Evolutionary conservation across 2,113 vertebrate species (phyloP).

Genomic region (Tetrax tetrax): DNA sequence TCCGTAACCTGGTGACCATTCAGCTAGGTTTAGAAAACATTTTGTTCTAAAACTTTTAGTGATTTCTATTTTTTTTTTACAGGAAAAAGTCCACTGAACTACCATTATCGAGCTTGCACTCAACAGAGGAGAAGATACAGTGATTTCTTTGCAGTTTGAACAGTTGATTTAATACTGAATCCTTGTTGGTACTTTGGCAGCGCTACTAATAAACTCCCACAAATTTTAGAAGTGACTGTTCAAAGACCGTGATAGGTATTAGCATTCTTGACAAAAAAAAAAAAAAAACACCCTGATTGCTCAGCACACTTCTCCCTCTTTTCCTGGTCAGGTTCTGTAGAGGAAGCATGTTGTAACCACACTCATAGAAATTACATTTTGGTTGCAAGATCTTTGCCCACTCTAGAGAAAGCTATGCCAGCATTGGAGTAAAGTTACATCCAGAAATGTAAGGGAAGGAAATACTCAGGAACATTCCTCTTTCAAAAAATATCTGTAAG

Average conservation of each 20-base stretch:
- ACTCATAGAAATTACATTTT: constrained; percentile 29
- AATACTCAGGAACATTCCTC: neutral
- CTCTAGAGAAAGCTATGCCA: neutral
- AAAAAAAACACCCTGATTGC: neutral
- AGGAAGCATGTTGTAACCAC: neutral
- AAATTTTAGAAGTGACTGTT: neutral
- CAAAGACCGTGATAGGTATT: neutral
- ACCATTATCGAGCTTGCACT: neutral
- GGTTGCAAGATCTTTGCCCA: neutral
- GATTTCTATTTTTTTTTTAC: neutral
- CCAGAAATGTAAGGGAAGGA: neutral
- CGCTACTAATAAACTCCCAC: neutral
- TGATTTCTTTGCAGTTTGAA: neutral
- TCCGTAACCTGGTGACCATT: neutral
- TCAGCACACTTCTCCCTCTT: constrained; percentile 45
- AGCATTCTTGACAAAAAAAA: neutral
- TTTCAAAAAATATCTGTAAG: neutral
- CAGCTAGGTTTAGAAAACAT: neutral
- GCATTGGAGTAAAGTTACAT: neutral
- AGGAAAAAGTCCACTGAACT: neutral
- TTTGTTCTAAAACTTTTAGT: neutral
- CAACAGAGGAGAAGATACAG: neutral
- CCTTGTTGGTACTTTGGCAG: neutral
- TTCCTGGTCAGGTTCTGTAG: constrained; percentile 25
- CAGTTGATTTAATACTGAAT: neutral